Percentiles rank a stretch among this genome's conserved stretches.
Conservation (phyloP, 2,888 invertebrate genomes). For the Acanthopleura granulata region DNA sequence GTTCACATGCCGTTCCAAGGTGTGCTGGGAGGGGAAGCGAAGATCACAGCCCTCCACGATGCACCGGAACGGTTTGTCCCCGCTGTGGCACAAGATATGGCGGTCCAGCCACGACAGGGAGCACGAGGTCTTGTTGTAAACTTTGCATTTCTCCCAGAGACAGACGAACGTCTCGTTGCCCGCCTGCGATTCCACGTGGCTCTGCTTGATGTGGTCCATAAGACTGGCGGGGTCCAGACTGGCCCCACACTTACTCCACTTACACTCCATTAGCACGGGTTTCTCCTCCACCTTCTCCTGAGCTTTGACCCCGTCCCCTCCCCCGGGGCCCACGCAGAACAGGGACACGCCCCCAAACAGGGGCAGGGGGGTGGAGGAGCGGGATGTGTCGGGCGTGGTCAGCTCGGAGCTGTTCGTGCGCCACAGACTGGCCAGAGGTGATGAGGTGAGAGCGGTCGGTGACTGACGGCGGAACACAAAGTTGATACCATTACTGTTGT, state of each 20-base stretch:
- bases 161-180: conserved; percentile 86
- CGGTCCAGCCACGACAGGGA: conserved; percentile 94
- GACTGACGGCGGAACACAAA: conserved; percentile 9
- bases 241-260: conserved; percentile 64
- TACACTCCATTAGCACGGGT: conserved; percentile 44
- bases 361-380: conserved; percentile 49
- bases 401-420: conserved; percentile 21
- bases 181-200: conserved; percentile 76
- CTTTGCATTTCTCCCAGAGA: conserved; percentile 94
- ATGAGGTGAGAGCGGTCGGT: not conserved
- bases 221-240: conserved; percentile 48
- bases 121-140: conserved; percentile 91
- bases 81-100: conserved; percentile 91
- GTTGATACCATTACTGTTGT: conserved; percentile 11
- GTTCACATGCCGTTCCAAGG: conserved; percentile 93
- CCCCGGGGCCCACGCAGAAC: not conserved
- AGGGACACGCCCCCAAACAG: not conserved
- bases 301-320: conserved; percentile 7
- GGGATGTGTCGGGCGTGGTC: conserved; percentile 44
- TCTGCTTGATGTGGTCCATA: conserved; percentile 59
- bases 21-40: conserved; percentile 72
- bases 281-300: conserved; percentile 24
- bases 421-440: not conserved
- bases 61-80: conserved; percentile 94
- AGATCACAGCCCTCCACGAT: conserved; percentile 92